phyloP scores from a whole-genome alignment of 2,888 invertebrate species.

The Cryptus viduatorius region DNA sequence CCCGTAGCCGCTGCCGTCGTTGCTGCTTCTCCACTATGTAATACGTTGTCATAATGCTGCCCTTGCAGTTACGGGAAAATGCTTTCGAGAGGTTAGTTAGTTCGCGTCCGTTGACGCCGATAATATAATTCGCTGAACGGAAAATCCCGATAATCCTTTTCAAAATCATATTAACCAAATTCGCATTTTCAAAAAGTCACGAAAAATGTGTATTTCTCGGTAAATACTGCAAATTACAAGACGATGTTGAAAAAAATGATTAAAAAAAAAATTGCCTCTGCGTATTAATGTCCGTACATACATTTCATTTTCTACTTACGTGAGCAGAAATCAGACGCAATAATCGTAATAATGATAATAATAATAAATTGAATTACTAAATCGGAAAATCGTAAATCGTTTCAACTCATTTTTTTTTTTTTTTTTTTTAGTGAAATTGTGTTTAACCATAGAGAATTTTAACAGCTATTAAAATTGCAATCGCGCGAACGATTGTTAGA shows the following conservation, averaged over 20 bases:
- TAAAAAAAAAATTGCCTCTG: too few relatives aligned
- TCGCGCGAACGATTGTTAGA: not conserved
- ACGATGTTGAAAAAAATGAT: not conserved
- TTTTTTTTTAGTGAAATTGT: not conserved
- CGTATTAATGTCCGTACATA: too few relatives aligned
- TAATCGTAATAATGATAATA: too few relatives aligned
- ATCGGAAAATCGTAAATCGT: too few relatives aligned
- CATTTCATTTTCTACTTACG: too few relatives aligned
- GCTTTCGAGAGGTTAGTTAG: conserved; percentile 22
- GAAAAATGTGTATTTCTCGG: not conserved
- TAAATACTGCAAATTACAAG: not conserved
- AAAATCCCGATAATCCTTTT: conserved; percentile 8
- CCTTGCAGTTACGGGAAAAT: conserved; percentile 52
- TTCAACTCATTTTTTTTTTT: too few relatives aligned
- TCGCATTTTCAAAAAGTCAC: not conserved
- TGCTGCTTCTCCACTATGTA: conserved; percentile 14
- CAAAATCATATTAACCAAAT: not conserved
- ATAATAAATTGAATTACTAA: too few relatives aligned
- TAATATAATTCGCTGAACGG: not conserved
- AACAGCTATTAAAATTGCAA: not conserved
- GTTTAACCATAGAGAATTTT: not conserved
- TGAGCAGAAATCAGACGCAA: too few relatives aligned
- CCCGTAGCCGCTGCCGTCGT: not conserved
- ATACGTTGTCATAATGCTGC: conserved; percentile 35
- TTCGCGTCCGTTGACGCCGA: conserved; percentile 3